Conservation (phyloP, 2,888 invertebrate genomes). For the Parochlus steinenii region DNA sequence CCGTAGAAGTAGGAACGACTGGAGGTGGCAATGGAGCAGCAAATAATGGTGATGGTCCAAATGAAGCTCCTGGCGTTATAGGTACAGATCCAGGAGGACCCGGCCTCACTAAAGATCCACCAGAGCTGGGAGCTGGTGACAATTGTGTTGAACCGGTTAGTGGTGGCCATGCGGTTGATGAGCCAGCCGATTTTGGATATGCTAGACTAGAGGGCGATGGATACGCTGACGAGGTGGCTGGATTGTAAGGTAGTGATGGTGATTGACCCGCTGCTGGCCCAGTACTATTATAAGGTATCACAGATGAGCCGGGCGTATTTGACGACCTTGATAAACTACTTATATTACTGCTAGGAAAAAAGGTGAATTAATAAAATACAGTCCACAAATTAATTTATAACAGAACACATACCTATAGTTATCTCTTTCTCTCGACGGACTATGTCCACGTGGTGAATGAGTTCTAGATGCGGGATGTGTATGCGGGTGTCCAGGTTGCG, state of each 20-base stretch:
- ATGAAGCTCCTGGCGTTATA: background rate
- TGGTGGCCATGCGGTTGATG: slow-evolving; percentile 2
- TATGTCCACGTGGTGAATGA: slow-evolving; percentile 62
- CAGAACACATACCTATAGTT: slow-evolving; percentile 53
- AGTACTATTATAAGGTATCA: slow-evolving; percentile 12
- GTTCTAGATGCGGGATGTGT: slow-evolving; percentile 28
- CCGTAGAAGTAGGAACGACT: slow-evolving; percentile 30
- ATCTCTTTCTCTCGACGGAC: slow-evolving; percentile 65
- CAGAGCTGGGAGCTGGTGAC: slow-evolving; percentile 13
- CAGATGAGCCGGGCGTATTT: slow-evolving; percentile 19
- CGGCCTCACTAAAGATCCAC: background rate
- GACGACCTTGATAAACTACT: slow-evolving; percentile 64
- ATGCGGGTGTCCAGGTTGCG: slow-evolving; percentile 30
- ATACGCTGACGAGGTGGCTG: slow-evolving; percentile 27
- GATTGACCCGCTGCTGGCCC: slow-evolving; percentile 21
- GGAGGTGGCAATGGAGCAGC: slow-evolving; percentile 43
- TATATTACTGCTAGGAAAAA: slow-evolving; percentile 54
- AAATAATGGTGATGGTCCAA: slow-evolving; percentile 40
- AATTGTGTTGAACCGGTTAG: slow-evolving; percentile 8
- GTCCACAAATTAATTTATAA: slow-evolving; percentile 2
- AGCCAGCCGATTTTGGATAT: slow-evolving; percentile 21
- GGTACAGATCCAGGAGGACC: background rate
- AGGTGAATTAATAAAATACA: slow-evolving; percentile 4
- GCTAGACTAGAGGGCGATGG: slow-evolving; percentile 26
- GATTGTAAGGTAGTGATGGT: slow-evolving; percentile 23